Conservation (phyloP, 2,888 invertebrate species). For the Xylota segnis region DNA sequence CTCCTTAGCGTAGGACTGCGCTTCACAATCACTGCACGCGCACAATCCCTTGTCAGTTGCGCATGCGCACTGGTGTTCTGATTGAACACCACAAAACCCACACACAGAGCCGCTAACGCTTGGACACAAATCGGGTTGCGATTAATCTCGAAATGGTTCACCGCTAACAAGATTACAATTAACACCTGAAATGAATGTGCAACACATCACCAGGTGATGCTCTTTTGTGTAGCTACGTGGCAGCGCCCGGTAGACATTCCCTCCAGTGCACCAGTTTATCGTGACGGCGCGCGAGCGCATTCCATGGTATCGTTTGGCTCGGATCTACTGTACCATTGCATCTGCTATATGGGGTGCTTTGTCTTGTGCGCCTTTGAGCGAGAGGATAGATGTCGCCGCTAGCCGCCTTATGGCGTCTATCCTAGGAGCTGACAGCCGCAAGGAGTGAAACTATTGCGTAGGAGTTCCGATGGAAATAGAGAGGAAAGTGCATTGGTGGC, state of each 20-base stretch:
- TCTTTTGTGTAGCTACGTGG: constrained; percentile 55
- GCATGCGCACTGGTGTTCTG: constrained; percentile 45
- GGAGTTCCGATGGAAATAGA: constrained; percentile 8
- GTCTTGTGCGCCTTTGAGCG: constrained; percentile 32
- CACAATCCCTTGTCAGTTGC: constrained; percentile 55
- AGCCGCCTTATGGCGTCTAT: constrained; percentile 45
- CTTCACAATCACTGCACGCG: constrained; percentile 24
- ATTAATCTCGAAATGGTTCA: constrained; percentile 76
- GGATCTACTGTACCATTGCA: constrained; percentile 50
- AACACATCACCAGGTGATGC: constrained; percentile 68
- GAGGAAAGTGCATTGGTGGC: constrained; percentile 12
- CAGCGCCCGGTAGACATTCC: constrained; percentile 8
- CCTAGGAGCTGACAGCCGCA: constrained; percentile 20
- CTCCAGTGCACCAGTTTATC: constrained; percentile 29
- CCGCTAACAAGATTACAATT: constrained; percentile 76
- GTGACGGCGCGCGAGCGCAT: constrained; percentile 52
- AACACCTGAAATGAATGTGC: constrained; percentile 75
- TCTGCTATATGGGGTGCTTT: constrained; percentile 41
- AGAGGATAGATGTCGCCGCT: constrained; percentile 12
- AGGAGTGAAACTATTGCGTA: constrained; percentile 44
- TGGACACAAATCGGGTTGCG: constrained; percentile 69
- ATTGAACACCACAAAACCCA: constrained; percentile 43
- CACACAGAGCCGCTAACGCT: constrained; percentile 23
- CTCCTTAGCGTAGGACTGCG: constrained; percentile 51
- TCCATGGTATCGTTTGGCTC: constrained; percentile 58